Evolutionary conservation across 2,113 vertebrate genomes (phyloP).

Genomic region (Orcinus orca): DNA sequence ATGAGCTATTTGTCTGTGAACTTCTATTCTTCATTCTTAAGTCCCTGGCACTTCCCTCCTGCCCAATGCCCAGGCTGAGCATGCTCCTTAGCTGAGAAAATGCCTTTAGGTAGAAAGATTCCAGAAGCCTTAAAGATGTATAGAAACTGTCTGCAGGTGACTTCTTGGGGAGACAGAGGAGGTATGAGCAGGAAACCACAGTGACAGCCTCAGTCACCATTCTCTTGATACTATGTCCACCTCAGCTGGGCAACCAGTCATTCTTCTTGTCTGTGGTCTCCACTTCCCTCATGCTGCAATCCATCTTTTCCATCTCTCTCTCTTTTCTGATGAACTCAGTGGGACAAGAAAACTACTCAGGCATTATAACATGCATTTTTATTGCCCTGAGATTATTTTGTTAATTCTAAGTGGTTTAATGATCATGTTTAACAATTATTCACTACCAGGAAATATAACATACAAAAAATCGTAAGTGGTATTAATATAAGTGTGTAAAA

Average conservation of each 20-base stretch:
- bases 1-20: background rate
- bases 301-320: background rate
- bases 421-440: background rate
- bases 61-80: background rate
- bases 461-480: background rate
- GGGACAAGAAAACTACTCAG: background rate
- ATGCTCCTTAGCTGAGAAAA: background rate
- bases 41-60: background rate
- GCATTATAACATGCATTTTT: background rate
- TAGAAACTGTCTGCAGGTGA: background rate
- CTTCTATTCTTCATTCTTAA: background rate
- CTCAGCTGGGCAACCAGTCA: background rate
- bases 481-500: background rate
- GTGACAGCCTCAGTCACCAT: background rate
- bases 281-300: background rate
- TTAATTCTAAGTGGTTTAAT: background rate
- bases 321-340: background rate
- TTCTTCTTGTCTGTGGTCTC: background rate
- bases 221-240: background rate
- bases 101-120: background rate
- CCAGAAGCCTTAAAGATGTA: background rate
- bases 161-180: background rate
- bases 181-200: background rate
- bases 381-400: background rate
- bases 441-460: background rate